Percentiles rank a stretch among this genome's conserved stretches.
Evolutionary conservation across 2,888 invertebrate genomes (phyloP).

Genomic region (Thereva nobilitata): DNA sequence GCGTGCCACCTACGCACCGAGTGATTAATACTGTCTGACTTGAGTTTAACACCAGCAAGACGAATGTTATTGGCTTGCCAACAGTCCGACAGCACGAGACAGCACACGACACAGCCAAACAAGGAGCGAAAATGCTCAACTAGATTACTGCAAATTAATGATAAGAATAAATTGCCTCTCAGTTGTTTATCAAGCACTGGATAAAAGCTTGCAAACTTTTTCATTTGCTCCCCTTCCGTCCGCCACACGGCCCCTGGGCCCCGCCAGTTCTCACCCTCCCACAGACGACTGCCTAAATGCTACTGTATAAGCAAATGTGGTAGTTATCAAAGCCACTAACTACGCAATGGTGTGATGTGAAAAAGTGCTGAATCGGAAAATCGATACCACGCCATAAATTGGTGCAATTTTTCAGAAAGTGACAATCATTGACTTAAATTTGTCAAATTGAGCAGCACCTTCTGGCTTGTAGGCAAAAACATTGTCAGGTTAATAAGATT

Average conservation of each 20-base stretch:
- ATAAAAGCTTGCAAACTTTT: conserved; percentile 10
- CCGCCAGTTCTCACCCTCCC: too few relatives aligned
- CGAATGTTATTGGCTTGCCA: too few relatives aligned
- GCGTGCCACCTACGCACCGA: conserved; percentile 11
- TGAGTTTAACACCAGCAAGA: not conserved
- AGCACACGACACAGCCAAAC: not conserved
- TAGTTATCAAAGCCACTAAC: conserved; percentile 7
- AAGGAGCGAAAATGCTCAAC: not conserved
- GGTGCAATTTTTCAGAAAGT: conserved; percentile 20
- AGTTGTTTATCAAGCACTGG: conserved; percentile 1
- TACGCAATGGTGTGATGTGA: not conserved
- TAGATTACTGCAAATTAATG: conserved; percentile 22
- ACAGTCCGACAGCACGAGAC: too few relatives aligned
- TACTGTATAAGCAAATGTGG: conserved; percentile 18
- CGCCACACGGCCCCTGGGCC: too few relatives aligned
- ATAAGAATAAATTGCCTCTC: conserved; percentile 17
- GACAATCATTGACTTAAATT: conserved; percentile 27
- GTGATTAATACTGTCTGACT: conserved; percentile 28
- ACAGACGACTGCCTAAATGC: conserved; percentile 1
- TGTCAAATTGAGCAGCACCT: conserved; percentile 21
- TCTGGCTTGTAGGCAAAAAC: not conserved
- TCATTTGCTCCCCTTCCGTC: not conserved
- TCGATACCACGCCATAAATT: conserved; percentile 18
- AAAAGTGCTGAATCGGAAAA: conserved; percentile 12
- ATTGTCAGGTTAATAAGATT: conserved; percentile 1